phyloP scores from a whole-genome alignment of 2,888 invertebrate species.

The Temnothorax unifasciatus region DNA sequence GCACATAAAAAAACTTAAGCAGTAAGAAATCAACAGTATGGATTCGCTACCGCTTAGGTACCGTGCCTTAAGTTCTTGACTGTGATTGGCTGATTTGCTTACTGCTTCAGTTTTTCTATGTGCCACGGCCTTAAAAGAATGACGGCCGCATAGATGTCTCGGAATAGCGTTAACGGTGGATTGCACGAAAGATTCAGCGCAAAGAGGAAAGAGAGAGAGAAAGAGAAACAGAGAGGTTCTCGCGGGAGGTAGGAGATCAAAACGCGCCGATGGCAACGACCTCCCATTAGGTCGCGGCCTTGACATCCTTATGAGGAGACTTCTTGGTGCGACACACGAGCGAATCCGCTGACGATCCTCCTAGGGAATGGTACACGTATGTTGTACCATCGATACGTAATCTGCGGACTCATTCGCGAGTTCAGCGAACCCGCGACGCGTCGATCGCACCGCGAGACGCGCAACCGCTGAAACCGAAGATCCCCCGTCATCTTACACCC shows the following conservation, averaged over 20 bases:
- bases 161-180: constrained; percentile 29
- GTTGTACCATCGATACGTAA: constrained; percentile 46
- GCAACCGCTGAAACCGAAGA: constrained; percentile 54
- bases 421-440: constrained; percentile 57
- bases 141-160: constrained; percentile 12
- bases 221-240: not conserved
- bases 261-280: constrained; percentile 77
- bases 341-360: constrained; percentile 59
- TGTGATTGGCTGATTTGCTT: too few species aligned
- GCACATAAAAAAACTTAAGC: too few species aligned
- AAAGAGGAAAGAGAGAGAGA: constrained; percentile 47
- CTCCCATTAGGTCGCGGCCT: constrained; percentile 84
- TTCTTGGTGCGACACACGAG: constrained; percentile 71
- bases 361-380: constrained; percentile 50
- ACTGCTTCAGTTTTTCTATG: too few species aligned
- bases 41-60: too few species aligned
- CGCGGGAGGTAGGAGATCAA: constrained; percentile 60
- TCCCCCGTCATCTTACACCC: constrained; percentile 40
- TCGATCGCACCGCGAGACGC: not conserved
- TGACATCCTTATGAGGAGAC: constrained; percentile 83
- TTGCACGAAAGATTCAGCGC: constrained; percentile 44
- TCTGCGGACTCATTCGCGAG: constrained; percentile 62
- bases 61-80: too few species aligned
- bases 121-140: too few species aligned
- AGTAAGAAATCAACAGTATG: too few species aligned